Evolutionary conservation across 2,797 vertebrate genomes (phyloP).

Genomic region (Thaleichthys pacificus): DNA sequence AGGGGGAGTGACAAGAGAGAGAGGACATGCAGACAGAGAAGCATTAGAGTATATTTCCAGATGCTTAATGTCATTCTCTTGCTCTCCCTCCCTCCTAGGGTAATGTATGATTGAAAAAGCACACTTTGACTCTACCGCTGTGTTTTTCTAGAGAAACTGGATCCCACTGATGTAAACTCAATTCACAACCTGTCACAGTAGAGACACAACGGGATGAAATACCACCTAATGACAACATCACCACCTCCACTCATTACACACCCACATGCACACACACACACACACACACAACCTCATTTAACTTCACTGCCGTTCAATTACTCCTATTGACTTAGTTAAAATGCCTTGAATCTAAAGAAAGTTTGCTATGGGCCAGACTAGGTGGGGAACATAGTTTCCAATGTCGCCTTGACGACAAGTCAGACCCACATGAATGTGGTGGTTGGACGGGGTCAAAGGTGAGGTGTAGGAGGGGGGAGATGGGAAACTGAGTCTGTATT

Average conservation of each 20-base stretch:
- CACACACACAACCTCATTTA: neutral
- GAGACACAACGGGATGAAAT: neutral
- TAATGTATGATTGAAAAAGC: slow-evolving; percentile 42
- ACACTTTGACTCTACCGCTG: slow-evolving; percentile 14
- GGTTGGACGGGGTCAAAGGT: slow-evolving; percentile 60
- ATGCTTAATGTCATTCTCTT: slow-evolving; percentile 31
- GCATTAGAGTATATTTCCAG: slow-evolving; percentile 42
- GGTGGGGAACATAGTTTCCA: slow-evolving; percentile 19
- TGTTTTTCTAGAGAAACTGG: slow-evolving; percentile 25
- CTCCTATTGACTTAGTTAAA: neutral
- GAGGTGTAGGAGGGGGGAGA: slow-evolving; percentile 32
- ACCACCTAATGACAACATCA: neutral
- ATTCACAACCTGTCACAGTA: slow-evolving; percentile 10
- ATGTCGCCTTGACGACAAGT: slow-evolving; percentile 57
- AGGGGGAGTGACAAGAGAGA: neutral
- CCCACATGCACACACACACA: neutral
- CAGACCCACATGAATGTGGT: slow-evolving; percentile 47
- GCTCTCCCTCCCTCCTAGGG: neutral
- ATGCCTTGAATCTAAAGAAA: slow-evolving; percentile 6
- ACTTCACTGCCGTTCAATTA: neutral
- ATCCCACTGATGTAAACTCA: slow-evolving; percentile 29
- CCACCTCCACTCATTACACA: neutral
- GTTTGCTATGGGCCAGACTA: neutral
- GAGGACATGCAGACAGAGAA: neutral
- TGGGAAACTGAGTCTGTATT: slow-evolving; percentile 48